Base-by-base conservation (phyloP, 92 coral and sea anemone genomes). In the Epizoanthus stellaris region DNA sequence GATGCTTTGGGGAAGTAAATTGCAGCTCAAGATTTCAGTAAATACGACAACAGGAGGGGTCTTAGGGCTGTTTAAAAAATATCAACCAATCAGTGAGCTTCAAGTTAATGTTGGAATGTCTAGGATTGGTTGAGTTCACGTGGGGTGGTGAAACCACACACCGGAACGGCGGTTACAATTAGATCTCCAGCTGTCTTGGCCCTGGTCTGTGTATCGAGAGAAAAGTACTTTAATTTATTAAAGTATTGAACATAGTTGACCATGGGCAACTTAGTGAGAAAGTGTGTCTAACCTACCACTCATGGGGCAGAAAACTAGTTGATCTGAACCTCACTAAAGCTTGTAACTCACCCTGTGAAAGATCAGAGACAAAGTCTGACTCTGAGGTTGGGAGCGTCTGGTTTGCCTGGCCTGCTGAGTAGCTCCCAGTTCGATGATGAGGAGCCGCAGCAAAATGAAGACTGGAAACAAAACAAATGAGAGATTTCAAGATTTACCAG, bases 281-380 rank as follows among this genome's bases (percentile, higher is more conserved):
- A 14, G 40, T 13, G 15, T 39, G 15, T 71, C 5, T 1, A 1
- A 42, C 52, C 52, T 6, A 3, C 53, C 58, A 73, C 23, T 25
- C 15, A 1, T 73, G 60, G 11, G 12, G 11, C 17, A 61, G 4
- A n/a, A 61, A 61, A 1, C 20, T 61, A 17, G 66, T 17, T 61
- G 38, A 13, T 58, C 67, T 25, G 42, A 60, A 20, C 23, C 19
- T 10, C 16, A 43, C 0, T 30, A 39, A 38, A 11, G 64, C 17
- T 63, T 36, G 3, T 4, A 13, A 52, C 25, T 43, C 73, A 95
- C 98, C 98, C 92, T 95, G 98, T 47, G 97, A 91, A 54, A 95
- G 92, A 77, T 95, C 98, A 12, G 98, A 95, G 9, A 95, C 98
- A 91, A 95, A 95, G 86, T 95, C 98, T n/a, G 97, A 92, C 74